phyloP scores from a whole-genome alignment of 2,888 invertebrate genomes.

The Cheilosia grossa region DNA sequence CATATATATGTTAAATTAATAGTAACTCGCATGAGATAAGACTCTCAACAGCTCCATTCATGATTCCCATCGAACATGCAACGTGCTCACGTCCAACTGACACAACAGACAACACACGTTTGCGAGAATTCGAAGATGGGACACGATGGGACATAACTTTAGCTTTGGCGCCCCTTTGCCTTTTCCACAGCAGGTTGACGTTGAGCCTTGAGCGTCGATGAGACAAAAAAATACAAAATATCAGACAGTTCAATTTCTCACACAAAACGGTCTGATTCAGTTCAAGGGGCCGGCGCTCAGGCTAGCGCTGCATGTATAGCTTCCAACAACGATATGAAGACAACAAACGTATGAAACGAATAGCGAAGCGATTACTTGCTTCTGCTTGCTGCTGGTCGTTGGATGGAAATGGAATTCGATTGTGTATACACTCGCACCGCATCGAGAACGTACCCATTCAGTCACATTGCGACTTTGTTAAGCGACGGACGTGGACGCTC shows the following conservation, averaged over 20 bases:
- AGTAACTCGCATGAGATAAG: slow-evolving; percentile 67
- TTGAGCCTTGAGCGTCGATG: not conserved
- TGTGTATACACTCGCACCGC: slow-evolving; percentile 61
- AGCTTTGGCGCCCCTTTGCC: slow-evolving; percentile 57
- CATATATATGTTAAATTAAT: slow-evolving; percentile 50
- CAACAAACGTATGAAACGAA: slow-evolving; percentile 11
- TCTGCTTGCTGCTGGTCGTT: slow-evolving; percentile 23
- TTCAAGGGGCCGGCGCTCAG: slow-evolving; percentile 64
- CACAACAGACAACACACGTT: slow-evolving; percentile 7
- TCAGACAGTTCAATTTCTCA: slow-evolving; percentile 36
- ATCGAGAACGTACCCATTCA: slow-evolving; percentile 72
- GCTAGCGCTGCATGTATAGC: slow-evolving; percentile 10
- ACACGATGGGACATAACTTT: no score
- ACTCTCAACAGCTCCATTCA: slow-evolving; percentile 65
- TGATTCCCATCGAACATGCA: slow-evolving; percentile 46
- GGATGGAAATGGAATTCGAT: slow-evolving; percentile 62
- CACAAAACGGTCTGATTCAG: slow-evolving; percentile 38
- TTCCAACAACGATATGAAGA: slow-evolving; percentile 15
- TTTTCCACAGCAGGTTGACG: slow-evolving; percentile 55
- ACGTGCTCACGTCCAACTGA: slow-evolving; percentile 56
- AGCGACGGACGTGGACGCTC: slow-evolving; percentile 78
- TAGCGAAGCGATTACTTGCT: slow-evolving; percentile 20
- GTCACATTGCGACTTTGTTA: slow-evolving; percentile 78
- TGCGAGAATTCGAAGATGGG: not conserved
- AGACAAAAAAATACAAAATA: not conserved